Percentiles rank a stretch among this genome's conserved stretches.
phyloP scores from a whole-genome alignment of 2,113 vertebrate species.

The Pedetes capensis region DNA sequence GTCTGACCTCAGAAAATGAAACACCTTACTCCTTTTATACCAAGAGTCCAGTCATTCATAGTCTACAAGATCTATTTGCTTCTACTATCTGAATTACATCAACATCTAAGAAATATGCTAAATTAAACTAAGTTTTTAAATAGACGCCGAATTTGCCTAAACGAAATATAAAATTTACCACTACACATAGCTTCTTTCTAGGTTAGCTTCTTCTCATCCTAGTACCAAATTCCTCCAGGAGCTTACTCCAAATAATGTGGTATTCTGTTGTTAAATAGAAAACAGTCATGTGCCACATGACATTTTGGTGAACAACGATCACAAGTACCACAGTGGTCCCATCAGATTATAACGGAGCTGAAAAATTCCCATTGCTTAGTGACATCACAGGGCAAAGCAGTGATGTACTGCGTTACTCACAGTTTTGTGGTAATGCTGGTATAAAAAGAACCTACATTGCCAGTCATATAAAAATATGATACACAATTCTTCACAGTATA shows the following conservation, averaged over 20 bases:
- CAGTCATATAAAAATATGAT: not conserved
- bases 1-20: not conserved
- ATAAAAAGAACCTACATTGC: not conserved
- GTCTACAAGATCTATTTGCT: not conserved
- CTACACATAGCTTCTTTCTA: not conserved
- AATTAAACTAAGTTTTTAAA: not conserved
- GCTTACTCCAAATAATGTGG: not conserved
- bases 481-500: not conserved
- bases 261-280: not conserved
- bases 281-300: not conserved
- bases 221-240: not conserved
- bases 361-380: not conserved
- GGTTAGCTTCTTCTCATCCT: not conserved
- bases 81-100: not conserved
- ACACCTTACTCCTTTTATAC: not conserved
- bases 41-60: not conserved
- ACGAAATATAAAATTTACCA: not conserved
- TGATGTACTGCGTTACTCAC: not conserved
- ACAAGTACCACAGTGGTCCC: not conserved
- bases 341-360: not conserved
- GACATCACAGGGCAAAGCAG: no score
- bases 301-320: not conserved
- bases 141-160: not conserved
- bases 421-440: not conserved
- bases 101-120: not conserved